phyloP scores from a whole-genome alignment of 1,140 invertebrate genomes.

The Halictus rubicundus region DNA sequence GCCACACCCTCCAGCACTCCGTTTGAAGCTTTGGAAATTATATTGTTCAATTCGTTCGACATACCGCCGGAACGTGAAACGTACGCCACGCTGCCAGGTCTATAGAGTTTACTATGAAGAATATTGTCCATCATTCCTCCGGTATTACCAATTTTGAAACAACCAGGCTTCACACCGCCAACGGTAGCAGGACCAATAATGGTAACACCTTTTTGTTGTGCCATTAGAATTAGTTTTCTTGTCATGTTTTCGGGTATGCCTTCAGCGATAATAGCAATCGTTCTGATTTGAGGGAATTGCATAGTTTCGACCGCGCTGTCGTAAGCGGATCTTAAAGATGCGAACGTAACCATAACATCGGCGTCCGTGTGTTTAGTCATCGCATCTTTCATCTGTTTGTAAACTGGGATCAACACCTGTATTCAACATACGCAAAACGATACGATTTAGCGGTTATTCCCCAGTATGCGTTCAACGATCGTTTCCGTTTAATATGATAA shows the following conservation, averaged over 20 bases:
- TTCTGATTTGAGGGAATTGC: constrained; percentile 95
- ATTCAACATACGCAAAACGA: not conserved
- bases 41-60: constrained; percentile 99
- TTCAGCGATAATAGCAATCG: constrained; percentile 99
- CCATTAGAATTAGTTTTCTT: constrained; percentile 94
- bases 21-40: constrained; percentile 97
- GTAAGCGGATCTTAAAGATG: constrained; percentile 98
- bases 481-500: not conserved
- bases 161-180: constrained; percentile 98
- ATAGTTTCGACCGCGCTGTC: constrained; percentile 97
- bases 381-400: constrained; percentile 98
- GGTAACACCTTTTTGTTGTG: constrained; percentile 86
- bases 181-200: constrained; percentile 94
- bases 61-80: constrained; percentile 99
- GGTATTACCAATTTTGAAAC: constrained; percentile 99
- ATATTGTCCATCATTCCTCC: constrained; percentile 99
- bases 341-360: constrained; percentile 99
- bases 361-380: constrained; percentile 97
- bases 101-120: constrained; percentile 97
- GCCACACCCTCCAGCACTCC: constrained; percentile 99
- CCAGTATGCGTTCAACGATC: not conserved
- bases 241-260: constrained; percentile 99
- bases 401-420: constrained; percentile 85
- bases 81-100: constrained; percentile 97
- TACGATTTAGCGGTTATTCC: no score